phyloP scores from a whole-genome alignment of 2,797 vertebrate species.

The Enteromius mattozi region DNA sequence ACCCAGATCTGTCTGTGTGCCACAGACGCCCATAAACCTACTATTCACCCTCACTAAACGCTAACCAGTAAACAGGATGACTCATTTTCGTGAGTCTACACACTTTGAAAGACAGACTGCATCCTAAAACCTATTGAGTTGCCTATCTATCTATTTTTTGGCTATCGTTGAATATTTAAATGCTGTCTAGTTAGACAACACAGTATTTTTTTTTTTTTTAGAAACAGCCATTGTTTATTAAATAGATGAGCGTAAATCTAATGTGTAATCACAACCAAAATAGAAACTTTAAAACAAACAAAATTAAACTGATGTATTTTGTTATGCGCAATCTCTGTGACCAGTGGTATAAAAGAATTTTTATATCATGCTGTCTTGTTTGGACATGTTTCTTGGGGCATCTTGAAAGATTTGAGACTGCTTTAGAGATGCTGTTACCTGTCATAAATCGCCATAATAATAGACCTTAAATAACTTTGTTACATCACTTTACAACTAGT shows the following conservation, averaged over 20 bases:
- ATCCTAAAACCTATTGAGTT: background rate
- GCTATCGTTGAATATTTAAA: background rate
- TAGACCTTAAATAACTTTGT: background rate
- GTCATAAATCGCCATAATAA: background rate
- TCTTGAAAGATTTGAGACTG: background rate
- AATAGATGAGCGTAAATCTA: background rate
- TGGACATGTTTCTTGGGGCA: background rate
- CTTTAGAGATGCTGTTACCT: background rate
- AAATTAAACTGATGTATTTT: too few relatives aligned
- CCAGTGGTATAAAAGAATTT: too few relatives aligned
- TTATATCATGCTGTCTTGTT: background rate
- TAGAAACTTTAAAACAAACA: background rate
- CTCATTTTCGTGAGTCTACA: background rate
- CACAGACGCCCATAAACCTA: constrained; percentile 24
- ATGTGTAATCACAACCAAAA: background rate
- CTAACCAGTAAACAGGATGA: constrained; percentile 9
- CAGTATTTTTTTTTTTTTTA: background rate
- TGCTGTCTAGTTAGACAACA: background rate
- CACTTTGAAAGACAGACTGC: background rate
- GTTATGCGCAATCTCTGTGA: too few relatives aligned
- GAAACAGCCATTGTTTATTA: background rate
- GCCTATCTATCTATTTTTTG: too few relatives aligned
- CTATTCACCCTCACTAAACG: background rate
- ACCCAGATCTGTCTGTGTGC: constrained; percentile 48
- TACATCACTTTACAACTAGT: background rate